These are phyloP conservation scores for Glomeris maerens DNA, from an alignment of 1,140 invertebrate species.

Conservation along the genomic window DNA sequence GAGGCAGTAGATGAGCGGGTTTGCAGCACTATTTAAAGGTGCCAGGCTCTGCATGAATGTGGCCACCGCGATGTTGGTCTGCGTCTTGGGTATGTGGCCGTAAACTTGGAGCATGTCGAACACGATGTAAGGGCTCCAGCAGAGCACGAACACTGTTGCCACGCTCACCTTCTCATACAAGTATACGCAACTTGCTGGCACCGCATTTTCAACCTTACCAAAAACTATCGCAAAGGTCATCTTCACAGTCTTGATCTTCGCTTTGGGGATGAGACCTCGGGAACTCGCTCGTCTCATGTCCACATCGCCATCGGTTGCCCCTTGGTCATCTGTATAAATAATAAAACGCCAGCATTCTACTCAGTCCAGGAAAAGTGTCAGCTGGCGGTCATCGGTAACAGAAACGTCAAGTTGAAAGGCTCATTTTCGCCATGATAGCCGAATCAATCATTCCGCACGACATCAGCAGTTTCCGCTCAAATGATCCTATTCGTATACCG, in stretches of 20 bases:
- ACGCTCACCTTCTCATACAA: too few species aligned
- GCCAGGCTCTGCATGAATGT: conserved; percentile 86
- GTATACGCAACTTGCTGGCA: too few species aligned
- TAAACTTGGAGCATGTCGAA: conserved; percentile 86
- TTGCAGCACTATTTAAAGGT: conserved; percentile 83
- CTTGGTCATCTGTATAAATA: conserved; percentile 2
- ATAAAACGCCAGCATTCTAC: too few species aligned
- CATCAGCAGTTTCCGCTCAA: too few species aligned
- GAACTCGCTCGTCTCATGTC: conserved; percentile 33
- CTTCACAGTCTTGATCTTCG: conserved; percentile 93
- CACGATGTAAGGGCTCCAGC: conserved; percentile 90
- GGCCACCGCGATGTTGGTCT: conserved; percentile 64
- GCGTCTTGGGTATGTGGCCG: conserved; percentile 60
- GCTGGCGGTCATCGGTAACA: too few species aligned
- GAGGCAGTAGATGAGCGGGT: conserved; percentile 87
- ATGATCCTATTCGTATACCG: too few species aligned
- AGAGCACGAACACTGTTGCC: conserved; percentile 78
- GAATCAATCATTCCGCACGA: too few species aligned
- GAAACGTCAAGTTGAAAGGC: too few species aligned
- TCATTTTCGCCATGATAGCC: too few species aligned
- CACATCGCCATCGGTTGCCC: conserved; percentile 19
- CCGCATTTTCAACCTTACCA: conserved; percentile 39
- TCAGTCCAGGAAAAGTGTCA: too few species aligned
- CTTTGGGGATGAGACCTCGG: conserved; percentile 74
- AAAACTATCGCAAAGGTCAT: conserved; percentile 94